These are phyloP conservation scores for Carterocephalus palaemon DNA, from an alignment of 2,888 invertebrate genomes.

Conservation along the genomic window DNA sequence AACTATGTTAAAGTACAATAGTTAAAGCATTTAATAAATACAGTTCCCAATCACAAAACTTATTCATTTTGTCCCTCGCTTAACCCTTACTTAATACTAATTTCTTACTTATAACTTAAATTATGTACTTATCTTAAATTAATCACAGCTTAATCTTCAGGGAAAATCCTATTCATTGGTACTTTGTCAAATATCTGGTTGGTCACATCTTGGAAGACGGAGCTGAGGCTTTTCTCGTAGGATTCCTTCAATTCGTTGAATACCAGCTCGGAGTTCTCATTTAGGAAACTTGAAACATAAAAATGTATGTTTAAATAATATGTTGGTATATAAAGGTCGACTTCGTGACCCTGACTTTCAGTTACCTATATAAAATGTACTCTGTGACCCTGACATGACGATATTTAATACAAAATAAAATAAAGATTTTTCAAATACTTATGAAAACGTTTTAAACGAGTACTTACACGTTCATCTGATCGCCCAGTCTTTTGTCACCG, in stretches of 20 bases:
- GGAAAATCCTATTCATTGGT: constrained; percentile 82
- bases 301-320: no score
- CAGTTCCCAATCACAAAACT: constrained; percentile 31
- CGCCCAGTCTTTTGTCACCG: constrained; percentile 79
- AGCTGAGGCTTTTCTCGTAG: constrained; percentile 83
- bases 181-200: constrained; percentile 84
- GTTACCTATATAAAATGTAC: no score
- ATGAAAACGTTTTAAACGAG: not conserved
- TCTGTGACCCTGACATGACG: no score
- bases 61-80: constrained; percentile 26
- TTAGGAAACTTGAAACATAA: constrained; percentile 73
- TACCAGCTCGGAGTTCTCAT: constrained; percentile 82
- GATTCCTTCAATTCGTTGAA: constrained; percentile 83
- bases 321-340: no score
- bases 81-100: constrained; percentile 20
- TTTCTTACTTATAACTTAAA: constrained; percentile 19
- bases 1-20: constrained; percentile 34
- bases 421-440: not conserved
- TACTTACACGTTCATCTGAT: constrained; percentile 80
- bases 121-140: constrained; percentile 24
- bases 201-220: constrained; percentile 81
- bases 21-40: constrained; percentile 71
- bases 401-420: no score
- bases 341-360: no score
- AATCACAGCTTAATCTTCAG: constrained; percentile 51